Evolutionary conservation across 2,113 vertebrate species (phyloP), one percentile per base, ranked within the genome.

Genomic region (Gnathochromis pfefferi): DNA sequence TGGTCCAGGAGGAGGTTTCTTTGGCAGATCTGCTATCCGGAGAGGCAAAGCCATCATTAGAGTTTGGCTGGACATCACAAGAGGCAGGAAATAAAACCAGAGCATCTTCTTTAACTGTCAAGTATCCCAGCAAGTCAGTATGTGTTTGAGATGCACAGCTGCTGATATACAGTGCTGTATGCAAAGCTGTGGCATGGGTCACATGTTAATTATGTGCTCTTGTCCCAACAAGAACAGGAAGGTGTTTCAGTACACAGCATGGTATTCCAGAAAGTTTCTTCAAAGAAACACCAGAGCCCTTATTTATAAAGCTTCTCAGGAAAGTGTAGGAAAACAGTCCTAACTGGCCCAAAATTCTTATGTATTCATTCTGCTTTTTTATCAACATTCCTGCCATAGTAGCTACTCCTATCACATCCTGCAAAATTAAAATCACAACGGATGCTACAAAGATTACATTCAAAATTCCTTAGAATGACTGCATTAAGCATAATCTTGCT

Each of bases 191-290:
- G 26, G 54, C 3, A 16, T 35, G 70, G 90, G 81, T 90, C 91
- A 96, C 90, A 87, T 96, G 78, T 85, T 92, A 89, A 92, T 94
- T 94, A 94, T 85, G 21, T 40, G 42, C 17, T 95, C 93, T 54
- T 93, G 95, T 92, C 85, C 85, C 55, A 78, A 93, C 94, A 95
- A 90, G 91, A 92, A 80, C 57, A 83, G 84, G 63, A 54, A 21
- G 33, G 80, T 87, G 79, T 6, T 78, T 70, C 42, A 47, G 9
- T 9, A 9, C 70, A 83, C 6, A 19, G 33, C 31, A 26, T 17
- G 7, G 40, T 73, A 31, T 49, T 80, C n/a, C 86, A 87, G 79
- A 55, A 82, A 33, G 17, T 80, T 7, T 84, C 40, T 60, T 73
- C 65, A 85, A 75, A 86, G 17, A 57, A 73, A 86, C 26, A 26